Percentiles rank a stretch among this genome's conserved stretches.
Conservation (phyloP, 2,888 invertebrate species). For the Epinotia demarniana region DNA sequence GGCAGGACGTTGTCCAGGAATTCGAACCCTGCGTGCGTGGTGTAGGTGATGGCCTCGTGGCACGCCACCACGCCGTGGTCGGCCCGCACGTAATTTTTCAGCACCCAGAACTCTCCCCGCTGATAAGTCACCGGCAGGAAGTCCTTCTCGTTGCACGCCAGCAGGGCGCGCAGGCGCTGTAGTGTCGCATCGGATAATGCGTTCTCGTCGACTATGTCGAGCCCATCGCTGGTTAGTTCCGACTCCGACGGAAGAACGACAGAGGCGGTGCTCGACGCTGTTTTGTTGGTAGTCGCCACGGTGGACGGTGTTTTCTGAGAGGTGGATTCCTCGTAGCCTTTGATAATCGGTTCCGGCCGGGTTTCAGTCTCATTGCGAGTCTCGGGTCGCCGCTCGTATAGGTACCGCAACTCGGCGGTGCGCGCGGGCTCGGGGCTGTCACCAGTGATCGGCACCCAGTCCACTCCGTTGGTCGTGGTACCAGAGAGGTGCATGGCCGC, state of each 20-base stretch:
- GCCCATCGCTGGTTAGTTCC: constrained; percentile 65
- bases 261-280: constrained; percentile 76
- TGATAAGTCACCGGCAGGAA: constrained; percentile 86
- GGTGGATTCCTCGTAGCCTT: constrained; percentile 69
- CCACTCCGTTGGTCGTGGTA: constrained; percentile 62
- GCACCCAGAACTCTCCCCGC: constrained; percentile 94
- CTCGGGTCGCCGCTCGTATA: constrained; percentile 57
- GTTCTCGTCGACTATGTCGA: constrained; percentile 73
- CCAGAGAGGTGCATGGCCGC: constrained; percentile 87
- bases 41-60: constrained; percentile 94
- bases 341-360: constrained; percentile 59
- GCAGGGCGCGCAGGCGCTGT: constrained; percentile 71
- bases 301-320: constrained; percentile 78
- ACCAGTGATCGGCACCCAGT: constrained; percentile 72
- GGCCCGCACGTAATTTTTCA: constrained; percentile 93
- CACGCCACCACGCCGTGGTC: constrained; percentile 88
- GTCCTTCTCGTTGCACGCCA: constrained; percentile 87
- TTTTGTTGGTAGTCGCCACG: constrained; percentile 71
- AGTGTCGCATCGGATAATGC: constrained; percentile 71
- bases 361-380: constrained; percentile 66
- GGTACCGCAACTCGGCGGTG: constrained; percentile 63
- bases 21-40: constrained; percentile 96
- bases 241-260: constrained; percentile 67
- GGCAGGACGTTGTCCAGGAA: constrained; percentile 96
- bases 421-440: constrained; percentile 73